phyloP scores from a whole-genome alignment of 2,888 invertebrate species.

The Alloplasta piceator region DNA sequence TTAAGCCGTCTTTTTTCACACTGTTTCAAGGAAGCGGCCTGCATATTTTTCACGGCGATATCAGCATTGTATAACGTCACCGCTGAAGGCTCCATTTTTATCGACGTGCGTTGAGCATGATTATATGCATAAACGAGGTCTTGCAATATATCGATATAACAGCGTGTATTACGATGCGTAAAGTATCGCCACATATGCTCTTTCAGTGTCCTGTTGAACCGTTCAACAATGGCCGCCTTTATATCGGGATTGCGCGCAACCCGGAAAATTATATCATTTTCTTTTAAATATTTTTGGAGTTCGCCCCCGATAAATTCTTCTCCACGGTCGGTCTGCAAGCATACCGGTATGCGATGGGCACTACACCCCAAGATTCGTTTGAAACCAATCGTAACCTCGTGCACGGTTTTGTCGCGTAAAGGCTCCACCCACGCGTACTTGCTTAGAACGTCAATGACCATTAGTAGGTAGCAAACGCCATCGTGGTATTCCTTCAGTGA shows the following conservation, averaged over 20 bases:
- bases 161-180: slow-evolving; percentile 66
- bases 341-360: slow-evolving; percentile 30
- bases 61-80: slow-evolving; percentile 13
- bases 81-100: slow-evolving; percentile 43
- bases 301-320: slow-evolving; percentile 68
- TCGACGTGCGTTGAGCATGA: slow-evolving; percentile 63
- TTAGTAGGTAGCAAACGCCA: slow-evolving; percentile 60
- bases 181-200: slow-evolving; percentile 73
- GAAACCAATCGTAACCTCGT: slow-evolving; percentile 63
- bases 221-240: slow-evolving; percentile 69
- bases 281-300: slow-evolving; percentile 54
- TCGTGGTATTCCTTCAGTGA: slow-evolving; percentile 54
- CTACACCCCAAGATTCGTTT: slow-evolving; percentile 60
- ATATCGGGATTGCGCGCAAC: slow-evolving; percentile 62
- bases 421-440: slow-evolving; percentile 69
- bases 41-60: slow-evolving; percentile 2
- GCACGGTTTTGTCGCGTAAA: slow-evolving; percentile 66
- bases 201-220: slow-evolving; percentile 40
- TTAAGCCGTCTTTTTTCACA: slow-evolving; percentile 35
- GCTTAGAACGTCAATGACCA: slow-evolving; percentile 67
- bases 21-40: background rate
- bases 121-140: slow-evolving; percentile 71
- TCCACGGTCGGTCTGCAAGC: slow-evolving; percentile 69
- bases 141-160: slow-evolving; percentile 71
- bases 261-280: slow-evolving; percentile 67